Base-by-base conservation (phyloP, 2,113 vertebrate genomes). In the Poeciliopsis prolifica region DNA sequence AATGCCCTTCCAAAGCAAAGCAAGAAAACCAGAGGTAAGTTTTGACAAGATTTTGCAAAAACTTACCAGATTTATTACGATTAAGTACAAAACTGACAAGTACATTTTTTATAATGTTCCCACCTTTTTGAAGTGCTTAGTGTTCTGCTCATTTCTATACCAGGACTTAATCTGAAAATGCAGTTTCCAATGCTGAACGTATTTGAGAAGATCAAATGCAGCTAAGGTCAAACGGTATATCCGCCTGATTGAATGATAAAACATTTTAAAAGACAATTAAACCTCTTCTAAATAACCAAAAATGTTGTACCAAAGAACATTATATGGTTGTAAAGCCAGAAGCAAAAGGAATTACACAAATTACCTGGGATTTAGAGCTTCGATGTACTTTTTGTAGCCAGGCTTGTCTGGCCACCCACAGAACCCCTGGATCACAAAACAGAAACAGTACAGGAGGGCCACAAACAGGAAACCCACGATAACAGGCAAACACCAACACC, bases 331-430 rank as follows among this genome's bases (percentile, higher is more conserved):
- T 58, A 1, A n/a, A 24, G 22, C 8, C 51, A 1, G 28, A 61
- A 61, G 2, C 1, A n/a, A 65, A 65, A 65, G n/a, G 11, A 7
- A 37, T 48, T 48, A 62, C 1, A 31, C 1, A 28, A 17, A 24
- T 73, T 77, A 95, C 93, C 93, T 88, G 79, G 94, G 94, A 81
- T 91, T 95, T 6, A 94, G 72, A 24, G 93, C 94, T 80, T 95
- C 93, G n/a, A 82, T 74, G 80, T 94, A 93, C 75, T 95, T 95
- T 72, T 89, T 84, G 61, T 90, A 94, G 24, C 94, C 94, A 14
- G 91, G 90, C 58, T 92, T 91, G 67, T 87, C 74, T 48, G 94
- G 93, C 93, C 92, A 95, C 40, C 93, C 94, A 29, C 91, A 90
- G 51, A 94, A 44, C 89, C 89, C 94, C 80, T 95, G 94, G 40